A percentile compares a stretch with the other conserved stretches of the same genome.
Conservation (phyloP, 1,140 invertebrate genomes). For the Venustaconcha ellipsiformis region DNA sequence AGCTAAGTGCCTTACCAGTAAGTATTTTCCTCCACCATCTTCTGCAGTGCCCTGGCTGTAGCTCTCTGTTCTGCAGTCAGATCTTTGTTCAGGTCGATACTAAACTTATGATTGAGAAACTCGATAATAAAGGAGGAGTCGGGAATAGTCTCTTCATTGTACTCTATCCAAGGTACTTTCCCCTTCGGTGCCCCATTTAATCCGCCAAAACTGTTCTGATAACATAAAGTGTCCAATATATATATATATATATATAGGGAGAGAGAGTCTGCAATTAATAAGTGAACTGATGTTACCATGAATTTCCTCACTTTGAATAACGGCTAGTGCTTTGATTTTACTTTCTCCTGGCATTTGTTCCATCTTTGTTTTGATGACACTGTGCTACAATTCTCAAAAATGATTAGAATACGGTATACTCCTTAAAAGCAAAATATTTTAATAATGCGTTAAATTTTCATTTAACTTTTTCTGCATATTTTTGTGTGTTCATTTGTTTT, state of each 20-base stretch:
- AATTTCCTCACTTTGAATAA: too few species aligned
- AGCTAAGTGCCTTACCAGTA: slow-evolving; percentile 51
- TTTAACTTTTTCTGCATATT: too few species aligned
- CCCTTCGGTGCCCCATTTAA: slow-evolving; percentile 17
- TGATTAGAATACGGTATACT: too few species aligned
- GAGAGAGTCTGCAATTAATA: neutral
- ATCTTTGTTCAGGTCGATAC: slow-evolving; percentile 44
- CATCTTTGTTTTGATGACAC: too few species aligned
- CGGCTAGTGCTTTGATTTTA: too few species aligned
- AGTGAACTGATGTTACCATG: too few species aligned
- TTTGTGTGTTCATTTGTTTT: too few species aligned
- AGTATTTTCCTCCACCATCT: slow-evolving; percentile 63
- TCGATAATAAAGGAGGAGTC: slow-evolving; percentile 68
- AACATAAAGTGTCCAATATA: neutral
- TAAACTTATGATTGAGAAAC: slow-evolving; percentile 55
- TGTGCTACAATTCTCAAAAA: too few species aligned
- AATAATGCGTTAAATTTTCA: too few species aligned
- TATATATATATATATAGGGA: too few species aligned
- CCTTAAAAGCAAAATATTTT: too few species aligned
- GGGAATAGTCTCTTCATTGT: slow-evolving; percentile 63
- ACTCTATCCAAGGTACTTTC: slow-evolving; percentile 66
- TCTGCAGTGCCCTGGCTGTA: slow-evolving; percentile 45
- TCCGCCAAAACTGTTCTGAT: slow-evolving; percentile 14
- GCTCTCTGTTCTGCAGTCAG: slow-evolving; percentile 43
- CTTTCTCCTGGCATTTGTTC: too few species aligned